Evolutionary conservation across 2,888 invertebrate species (phyloP).

Genomic region (Trissolcus brochymenae): DNA sequence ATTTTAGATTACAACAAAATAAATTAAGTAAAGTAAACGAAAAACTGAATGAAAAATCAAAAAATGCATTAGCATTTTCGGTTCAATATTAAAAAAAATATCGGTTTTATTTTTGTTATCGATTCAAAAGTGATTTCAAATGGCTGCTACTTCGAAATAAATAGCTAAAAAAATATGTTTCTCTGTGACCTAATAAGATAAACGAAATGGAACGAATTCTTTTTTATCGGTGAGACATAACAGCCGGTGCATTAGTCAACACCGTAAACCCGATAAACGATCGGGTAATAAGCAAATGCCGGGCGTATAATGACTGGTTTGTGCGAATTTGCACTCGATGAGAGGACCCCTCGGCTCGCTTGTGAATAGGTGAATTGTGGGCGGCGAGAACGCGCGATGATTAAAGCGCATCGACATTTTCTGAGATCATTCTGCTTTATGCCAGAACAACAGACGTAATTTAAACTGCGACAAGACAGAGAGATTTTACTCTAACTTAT

Average conservation of each 20-base stretch:
- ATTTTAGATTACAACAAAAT: too few species aligned
- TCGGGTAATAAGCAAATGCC: conserved; percentile 26
- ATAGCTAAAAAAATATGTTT: conserved; percentile 5
- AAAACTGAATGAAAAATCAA: too few species aligned
- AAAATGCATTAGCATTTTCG: too few species aligned
- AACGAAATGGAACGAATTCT: conserved; percentile 33
- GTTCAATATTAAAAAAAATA: too few species aligned
- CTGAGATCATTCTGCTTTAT: not conserved
- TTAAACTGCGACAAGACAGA: conserved; percentile 7
- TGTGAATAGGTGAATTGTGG: not conserved
- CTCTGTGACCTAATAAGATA: conserved; percentile 15
- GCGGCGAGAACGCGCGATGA: conserved; percentile 10
- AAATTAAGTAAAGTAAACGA: too few species aligned
- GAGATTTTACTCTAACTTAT: not conserved
- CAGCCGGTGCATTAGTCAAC: conserved; percentile 33
- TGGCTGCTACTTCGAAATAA: not conserved
- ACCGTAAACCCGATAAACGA: conserved; percentile 30
- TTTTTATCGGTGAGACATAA: conserved; percentile 14
- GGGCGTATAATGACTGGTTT: conserved; percentile 14
- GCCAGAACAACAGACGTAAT: conserved; percentile 13
- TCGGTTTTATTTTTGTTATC: too few species aligned
- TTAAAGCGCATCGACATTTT: conserved; percentile 25
- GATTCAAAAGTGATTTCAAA: too few species aligned
- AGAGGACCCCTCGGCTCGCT: conserved; percentile 1
- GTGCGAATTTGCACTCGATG: conserved; percentile 17